These are phyloP conservation scores for Channa maculata DNA, from an alignment of 2,113 vertebrate genomes.

Conservation along the genomic window DNA sequence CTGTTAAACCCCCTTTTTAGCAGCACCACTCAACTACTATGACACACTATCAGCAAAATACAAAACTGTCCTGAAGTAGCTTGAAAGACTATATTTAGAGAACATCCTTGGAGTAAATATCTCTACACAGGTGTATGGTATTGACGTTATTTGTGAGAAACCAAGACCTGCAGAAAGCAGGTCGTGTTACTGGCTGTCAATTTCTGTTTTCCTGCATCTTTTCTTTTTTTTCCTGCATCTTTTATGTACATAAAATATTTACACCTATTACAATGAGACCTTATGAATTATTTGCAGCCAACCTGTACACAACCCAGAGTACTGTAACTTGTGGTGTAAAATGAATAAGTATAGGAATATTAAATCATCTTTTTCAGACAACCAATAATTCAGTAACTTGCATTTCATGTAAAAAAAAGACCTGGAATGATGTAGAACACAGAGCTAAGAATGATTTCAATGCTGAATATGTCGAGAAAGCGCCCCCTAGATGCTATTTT, in stretches of 20 bases:
- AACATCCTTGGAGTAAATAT: conserved; percentile 20
- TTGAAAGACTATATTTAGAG: conserved; percentile 50
- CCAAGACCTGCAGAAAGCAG: neutral
- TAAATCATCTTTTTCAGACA: conserved; percentile 30
- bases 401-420: conserved; percentile 33
- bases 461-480: conserved; percentile 7
- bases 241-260: conserved; percentile 66
- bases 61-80: conserved; percentile 13
- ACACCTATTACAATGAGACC: conserved; percentile 62
- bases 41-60: conserved; percentile 20
- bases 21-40: conserved; percentile 15
- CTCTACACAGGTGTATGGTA: conserved; percentile 1
- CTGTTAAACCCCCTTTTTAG: neutral
- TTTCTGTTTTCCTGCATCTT: conserved; percentile 35
- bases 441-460: neutral
- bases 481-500: neutral
- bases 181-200: conserved; percentile 45
- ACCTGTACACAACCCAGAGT: conserved; percentile 49
- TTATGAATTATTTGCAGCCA: conserved; percentile 68
- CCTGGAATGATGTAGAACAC: neutral
- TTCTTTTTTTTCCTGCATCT: conserved; percentile 32
- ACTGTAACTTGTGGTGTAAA: conserved; percentile 34
- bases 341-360: conserved; percentile 34
- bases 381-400: conserved; percentile 45
- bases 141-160: no score